These are phyloP conservation scores for Triplophysa yarkandensis DNA, from an alignment of 2,797 vertebrate species.

Conservation along the genomic window DNA sequence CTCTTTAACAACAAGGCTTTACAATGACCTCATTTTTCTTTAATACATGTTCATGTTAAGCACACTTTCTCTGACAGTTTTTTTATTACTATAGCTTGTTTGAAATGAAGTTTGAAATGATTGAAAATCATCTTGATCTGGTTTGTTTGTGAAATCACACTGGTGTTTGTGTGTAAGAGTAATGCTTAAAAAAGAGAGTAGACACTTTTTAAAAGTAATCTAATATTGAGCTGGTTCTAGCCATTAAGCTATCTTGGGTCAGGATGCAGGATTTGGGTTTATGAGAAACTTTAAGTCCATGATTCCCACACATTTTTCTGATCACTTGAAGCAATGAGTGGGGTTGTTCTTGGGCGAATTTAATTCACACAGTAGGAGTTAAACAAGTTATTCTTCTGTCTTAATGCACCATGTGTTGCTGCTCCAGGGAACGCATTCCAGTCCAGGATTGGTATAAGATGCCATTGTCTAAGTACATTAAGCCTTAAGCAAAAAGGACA, in stretches of 20 bases:
- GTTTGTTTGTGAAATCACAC: not conserved
- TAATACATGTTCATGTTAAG: too few relatives aligned
- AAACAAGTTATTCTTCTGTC: conserved; percentile 59
- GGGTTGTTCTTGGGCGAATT: conserved; percentile 29
- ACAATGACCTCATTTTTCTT: too few relatives aligned
- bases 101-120: too few relatives aligned
- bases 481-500: conserved; percentile 71
- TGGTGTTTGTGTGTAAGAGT: not conserved
- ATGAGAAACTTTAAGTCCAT: not conserved
- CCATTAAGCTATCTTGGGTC: conserved; percentile 18
- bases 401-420: conserved; percentile 79
- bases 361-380: conserved; percentile 43
- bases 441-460: conserved; percentile 85
- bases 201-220: not conserved
- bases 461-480: conserved; percentile 82
- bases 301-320: conserved; percentile 18
- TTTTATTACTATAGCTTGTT: too few relatives aligned
- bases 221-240: conserved; percentile 5
- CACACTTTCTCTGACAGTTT: too few relatives aligned
- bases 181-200: not conserved
- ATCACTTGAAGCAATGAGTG: conserved; percentile 26
- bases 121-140: too few relatives aligned
- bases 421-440: conserved; percentile 75
- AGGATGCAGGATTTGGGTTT: conserved; percentile 25
- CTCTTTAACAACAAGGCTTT: not conserved